A percentile compares a stretch with the other conserved stretches of the same genome.
phyloP scores from a whole-genome alignment of 2,113 vertebrate genomes.

The Hippopotamus amphibius region DNA sequence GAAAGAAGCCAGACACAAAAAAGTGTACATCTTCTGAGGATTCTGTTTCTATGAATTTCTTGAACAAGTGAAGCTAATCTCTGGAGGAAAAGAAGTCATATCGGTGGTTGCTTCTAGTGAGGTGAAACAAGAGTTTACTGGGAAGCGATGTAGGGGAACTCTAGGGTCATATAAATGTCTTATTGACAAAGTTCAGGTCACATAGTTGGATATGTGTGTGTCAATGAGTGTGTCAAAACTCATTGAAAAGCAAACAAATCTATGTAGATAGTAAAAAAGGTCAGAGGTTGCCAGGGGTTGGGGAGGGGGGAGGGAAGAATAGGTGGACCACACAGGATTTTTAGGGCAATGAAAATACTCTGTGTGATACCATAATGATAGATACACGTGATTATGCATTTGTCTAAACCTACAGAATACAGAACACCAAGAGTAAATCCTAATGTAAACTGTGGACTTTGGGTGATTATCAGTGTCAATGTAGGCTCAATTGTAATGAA shows the following conservation, averaged over 20 bases:
- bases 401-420: neutral
- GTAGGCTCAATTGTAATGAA: neutral
- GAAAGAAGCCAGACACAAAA: neutral
- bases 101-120: neutral
- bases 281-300: neutral
- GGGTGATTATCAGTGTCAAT: neutral
- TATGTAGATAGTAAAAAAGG: neutral
- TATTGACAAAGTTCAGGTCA: neutral
- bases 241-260: neutral
- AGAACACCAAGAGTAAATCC: neutral
- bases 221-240: neutral
- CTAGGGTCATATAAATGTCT: neutral
- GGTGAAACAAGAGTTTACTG: neutral
- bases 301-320: neutral
- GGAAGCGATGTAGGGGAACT: neutral
- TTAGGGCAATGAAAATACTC: neutral
- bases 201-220: neutral
- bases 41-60: slow-evolving; percentile 8
- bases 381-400: neutral
- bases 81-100: slow-evolving; percentile 4
- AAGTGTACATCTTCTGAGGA: neutral
- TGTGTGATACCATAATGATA: neutral
- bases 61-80: neutral
- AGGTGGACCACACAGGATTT: neutral
- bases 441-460: slow-evolving; percentile 17